These are phyloP conservation scores for Rhynchotus rufescens DNA, from an alignment of 2,797 vertebrate species.

Conservation along the genomic window DNA sequence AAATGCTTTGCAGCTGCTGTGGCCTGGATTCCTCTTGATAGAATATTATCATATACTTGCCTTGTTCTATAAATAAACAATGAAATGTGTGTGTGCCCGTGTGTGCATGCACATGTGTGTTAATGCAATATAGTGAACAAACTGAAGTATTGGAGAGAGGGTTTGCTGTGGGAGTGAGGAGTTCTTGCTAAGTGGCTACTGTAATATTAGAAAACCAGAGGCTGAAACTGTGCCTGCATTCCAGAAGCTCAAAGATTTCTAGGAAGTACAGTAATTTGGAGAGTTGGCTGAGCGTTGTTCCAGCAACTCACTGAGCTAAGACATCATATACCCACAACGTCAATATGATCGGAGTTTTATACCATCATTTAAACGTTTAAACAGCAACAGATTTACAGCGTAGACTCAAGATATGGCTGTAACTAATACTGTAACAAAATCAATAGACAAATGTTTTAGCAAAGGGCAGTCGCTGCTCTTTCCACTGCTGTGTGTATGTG, in stretches of 20 bases:
- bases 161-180: constrained; percentile 41
- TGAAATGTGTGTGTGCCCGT: neutral
- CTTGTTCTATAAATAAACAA: constrained; percentile 53
- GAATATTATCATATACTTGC: constrained; percentile 48
- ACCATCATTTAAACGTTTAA: constrained; percentile 45
- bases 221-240: constrained; percentile 1
- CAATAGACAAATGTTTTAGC: constrained; percentile 54
- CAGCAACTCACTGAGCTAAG: constrained; percentile 15
- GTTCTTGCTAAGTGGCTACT: constrained; percentile 13
- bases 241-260: constrained; percentile 47
- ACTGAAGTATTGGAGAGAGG: constrained; percentile 6
- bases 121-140: constrained; percentile 35
- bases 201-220: constrained; percentile 35
- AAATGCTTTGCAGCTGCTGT: constrained; percentile 61
- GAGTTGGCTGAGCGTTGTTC: constrained; percentile 25
- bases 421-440: constrained; percentile 65
- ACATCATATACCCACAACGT: constrained; percentile 25
- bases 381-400: constrained; percentile 37
- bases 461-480: neutral
- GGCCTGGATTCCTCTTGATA: constrained; percentile 66
- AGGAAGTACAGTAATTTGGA: constrained; percentile 57
- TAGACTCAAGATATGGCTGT: constrained; percentile 30
- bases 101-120: neutral
- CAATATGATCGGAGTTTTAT: constrained; percentile 55
- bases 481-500: constrained; percentile 15